A percentile compares a stretch with the other conserved stretches of the same genome.
Conservation (phyloP, 2,797 vertebrate genomes). For the Bradypodion ventrale region DNA sequence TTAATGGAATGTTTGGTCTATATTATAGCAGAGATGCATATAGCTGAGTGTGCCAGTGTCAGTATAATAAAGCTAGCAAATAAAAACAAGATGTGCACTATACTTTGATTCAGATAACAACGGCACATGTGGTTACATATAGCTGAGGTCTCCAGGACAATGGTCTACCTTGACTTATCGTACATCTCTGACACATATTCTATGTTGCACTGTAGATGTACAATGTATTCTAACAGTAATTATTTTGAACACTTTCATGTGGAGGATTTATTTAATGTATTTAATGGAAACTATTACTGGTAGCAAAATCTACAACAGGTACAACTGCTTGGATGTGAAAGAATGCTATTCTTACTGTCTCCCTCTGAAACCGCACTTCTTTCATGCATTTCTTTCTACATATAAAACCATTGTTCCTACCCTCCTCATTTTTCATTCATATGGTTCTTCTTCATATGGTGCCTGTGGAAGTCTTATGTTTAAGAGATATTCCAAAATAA, state of each 20-base stretch:
- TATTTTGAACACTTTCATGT: not conserved
- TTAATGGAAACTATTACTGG: not conserved
- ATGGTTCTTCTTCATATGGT: not conserved
- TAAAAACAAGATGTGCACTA: too few species aligned
- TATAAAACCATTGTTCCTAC: not conserved
- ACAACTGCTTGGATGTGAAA: not conserved
- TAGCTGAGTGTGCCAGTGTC: not conserved
- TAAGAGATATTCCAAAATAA: not conserved
- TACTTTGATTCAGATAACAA: not conserved
- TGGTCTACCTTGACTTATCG: not conserved
- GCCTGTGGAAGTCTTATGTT: not conserved
- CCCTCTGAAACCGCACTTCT: constrained; percentile 54
- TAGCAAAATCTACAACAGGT: not conserved
- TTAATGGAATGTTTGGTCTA: not conserved
- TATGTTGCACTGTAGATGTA: not conserved
- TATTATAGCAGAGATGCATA: not conserved
- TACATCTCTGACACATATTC: not conserved
- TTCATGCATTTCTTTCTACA: not conserved
- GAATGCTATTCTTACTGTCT: constrained; percentile 48
- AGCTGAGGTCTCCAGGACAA: not conserved
- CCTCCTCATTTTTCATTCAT: not conserved
- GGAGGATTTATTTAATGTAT: not conserved
- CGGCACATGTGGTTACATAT: not conserved
- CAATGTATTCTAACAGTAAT: not conserved
- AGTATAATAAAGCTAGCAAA: not conserved